Evolutionary conservation across 2,797 vertebrate genomes (phyloP), one percentile per base, ranked within the genome.

Genomic region (Sebastes iracundus): DNA sequence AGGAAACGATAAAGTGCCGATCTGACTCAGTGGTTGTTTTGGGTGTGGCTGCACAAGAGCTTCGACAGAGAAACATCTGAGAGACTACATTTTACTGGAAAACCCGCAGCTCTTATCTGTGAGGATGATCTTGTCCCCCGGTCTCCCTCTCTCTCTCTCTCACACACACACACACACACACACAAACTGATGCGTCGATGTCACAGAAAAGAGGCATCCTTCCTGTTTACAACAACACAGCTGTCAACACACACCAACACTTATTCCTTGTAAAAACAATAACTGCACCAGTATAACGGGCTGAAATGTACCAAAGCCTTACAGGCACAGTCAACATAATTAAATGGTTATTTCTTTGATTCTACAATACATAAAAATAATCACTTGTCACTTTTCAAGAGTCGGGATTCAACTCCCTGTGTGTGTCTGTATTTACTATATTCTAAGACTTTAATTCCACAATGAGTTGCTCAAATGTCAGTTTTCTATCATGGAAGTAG

Each of bases 171-270:
- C 9, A 42, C 49, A 42, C 42, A 38, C 20, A 69, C 8, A 46
- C 28, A 74, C 59, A 71, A 11, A 25, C 4, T 3, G 46, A 42
- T 42, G 38, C 0, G 38, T n/a, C 56, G 27, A 32, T 68, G 35
- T 65, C 58, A 72, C 11, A 69, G 25, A 78, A 79, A 70, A 63
- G 64, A 80, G 32, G 23, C 52, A 80, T 85, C 42, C 80, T 91
- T 91, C 81, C 88, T 92, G 90, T 90, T 92, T 89, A 88, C 49
- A 65, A 83, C 60, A 77, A 72, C 66, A 59, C 67, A 86, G 87
- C 86, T 83, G 90, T 77, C 55, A 61, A 64, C 30, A 79, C 61
- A 66, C 71, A n/a, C 8, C 14, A 71, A 32, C 14, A 72, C 7
- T 32, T 23, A 23, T 56, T 64, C 60, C 52, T 12, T 71, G 9